Percentiles rank a stretch among this genome's conserved stretches.
Evolutionary conservation across 2,888 invertebrate species (phyloP).

Genomic region (Notodonta dromedarius): DNA sequence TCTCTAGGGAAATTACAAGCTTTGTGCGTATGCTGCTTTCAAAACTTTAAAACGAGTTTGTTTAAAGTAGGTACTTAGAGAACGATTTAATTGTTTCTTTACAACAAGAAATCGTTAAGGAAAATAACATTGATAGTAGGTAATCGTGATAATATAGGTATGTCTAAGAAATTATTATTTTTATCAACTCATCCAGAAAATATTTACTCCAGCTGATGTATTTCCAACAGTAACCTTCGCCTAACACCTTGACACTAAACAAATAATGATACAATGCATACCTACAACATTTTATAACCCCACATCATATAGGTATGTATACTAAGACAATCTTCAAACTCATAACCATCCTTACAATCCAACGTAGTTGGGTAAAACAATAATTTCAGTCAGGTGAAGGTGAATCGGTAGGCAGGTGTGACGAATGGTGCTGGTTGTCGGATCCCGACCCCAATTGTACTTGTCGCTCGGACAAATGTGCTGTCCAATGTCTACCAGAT

Average conservation of each 20-base stretch:
- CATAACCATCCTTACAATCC: too few relatives aligned
- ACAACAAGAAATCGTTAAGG: background rate
- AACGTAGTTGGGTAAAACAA: background rate
- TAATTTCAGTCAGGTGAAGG: constrained; percentile 41
- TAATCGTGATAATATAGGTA: too few relatives aligned
- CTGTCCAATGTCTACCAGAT: constrained; percentile 69
- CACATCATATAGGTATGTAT: too few relatives aligned
- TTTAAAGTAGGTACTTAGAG: constrained; percentile 22
- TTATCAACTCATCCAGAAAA: too few relatives aligned
- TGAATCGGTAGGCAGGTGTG: constrained; percentile 64
- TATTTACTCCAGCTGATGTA: background rate
- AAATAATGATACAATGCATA: too few relatives aligned
- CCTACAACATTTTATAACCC: too few relatives aligned
- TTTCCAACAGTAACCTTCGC: too few relatives aligned
- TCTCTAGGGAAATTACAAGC: constrained; percentile 74
- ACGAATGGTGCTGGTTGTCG: constrained; percentile 65
- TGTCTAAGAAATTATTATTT: too few relatives aligned
- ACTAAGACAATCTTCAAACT: too few relatives aligned
- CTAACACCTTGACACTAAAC: too few relatives aligned
- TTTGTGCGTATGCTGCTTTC: constrained; percentile 64
- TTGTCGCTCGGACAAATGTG: constrained; percentile 77
- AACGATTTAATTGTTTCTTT: background rate
- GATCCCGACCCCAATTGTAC: constrained; percentile 68
- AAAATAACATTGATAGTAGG: background rate
- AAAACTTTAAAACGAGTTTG: constrained; percentile 59